phyloP scores from a whole-genome alignment of 2,113 vertebrate genomes.

The Elachura formosa region DNA sequence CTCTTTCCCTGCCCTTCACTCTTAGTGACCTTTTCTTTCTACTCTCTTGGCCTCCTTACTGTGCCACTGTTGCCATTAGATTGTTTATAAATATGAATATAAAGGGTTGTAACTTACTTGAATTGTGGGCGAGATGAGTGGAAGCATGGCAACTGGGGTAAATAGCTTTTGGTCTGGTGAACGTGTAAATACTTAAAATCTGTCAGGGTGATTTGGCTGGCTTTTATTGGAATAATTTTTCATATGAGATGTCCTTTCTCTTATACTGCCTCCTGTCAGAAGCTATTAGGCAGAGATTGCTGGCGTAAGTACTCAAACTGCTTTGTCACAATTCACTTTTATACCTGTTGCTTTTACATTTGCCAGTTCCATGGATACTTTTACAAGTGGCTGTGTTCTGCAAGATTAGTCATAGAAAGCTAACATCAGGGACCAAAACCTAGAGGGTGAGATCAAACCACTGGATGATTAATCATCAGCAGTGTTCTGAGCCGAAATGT shows the following conservation, averaged over 20 bases:
- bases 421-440: background rate
- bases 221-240: slow-evolving; percentile 5
- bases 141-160: background rate
- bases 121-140: background rate
- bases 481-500: background rate
- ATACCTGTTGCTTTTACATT: background rate
- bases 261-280: background rate
- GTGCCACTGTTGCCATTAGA: background rate
- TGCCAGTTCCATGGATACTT: background rate
- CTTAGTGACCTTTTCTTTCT: background rate
- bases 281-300: background rate
- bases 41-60: background rate
- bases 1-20: background rate
- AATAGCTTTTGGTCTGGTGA: slow-evolving; percentile 29
- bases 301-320: background rate
- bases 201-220: background rate
- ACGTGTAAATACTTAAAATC: background rate
- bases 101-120: background rate
- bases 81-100: background rate
- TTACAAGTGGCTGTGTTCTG: background rate
- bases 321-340: background rate
- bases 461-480: background rate
- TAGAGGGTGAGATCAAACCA: background rate
- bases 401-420: background rate
- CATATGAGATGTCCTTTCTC: background rate